A percentile compares a stretch with the other conserved stretches of the same genome.
phyloP scores from a whole-genome alignment of 2,113 vertebrate genomes.

The Alethe diademata region DNA sequence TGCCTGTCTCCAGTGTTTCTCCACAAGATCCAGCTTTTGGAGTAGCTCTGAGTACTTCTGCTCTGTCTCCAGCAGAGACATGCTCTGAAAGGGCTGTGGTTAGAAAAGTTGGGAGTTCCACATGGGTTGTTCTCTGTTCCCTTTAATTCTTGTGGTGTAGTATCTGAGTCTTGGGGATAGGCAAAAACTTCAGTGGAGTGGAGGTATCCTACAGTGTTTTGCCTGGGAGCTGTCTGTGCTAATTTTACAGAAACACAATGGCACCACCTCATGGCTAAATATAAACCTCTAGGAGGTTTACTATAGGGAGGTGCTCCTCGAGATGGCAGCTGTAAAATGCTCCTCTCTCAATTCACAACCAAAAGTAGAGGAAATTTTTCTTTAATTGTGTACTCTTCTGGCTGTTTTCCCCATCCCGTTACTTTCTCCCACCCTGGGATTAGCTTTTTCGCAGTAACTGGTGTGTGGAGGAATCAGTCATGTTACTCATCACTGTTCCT shows the following conservation, averaged over 20 bases:
- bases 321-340: not conserved
- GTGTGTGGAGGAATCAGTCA: not conserved
- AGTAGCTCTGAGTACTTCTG: not conserved
- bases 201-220: not conserved
- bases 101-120: not conserved
- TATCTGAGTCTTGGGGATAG: not conserved
- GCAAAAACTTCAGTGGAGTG: not conserved
- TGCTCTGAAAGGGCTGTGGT: not conserved
- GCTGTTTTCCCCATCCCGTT: not conserved
- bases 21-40: not conserved
- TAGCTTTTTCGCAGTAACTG: not conserved
- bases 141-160: not conserved
- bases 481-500: not conserved
- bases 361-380: not conserved
- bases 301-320: not conserved
- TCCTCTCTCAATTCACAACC: not conserved
- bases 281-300: not conserved
- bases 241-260: not conserved
- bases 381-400: not conserved
- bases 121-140: not conserved
- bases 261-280: slow-evolving; percentile 32
- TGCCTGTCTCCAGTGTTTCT: not conserved
- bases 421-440: not conserved
- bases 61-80: not conserved
- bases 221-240: not conserved